These are phyloP conservation scores for Papilio gigon DNA, from an alignment of 2,888 invertebrate species.

Conservation along the genomic window DNA sequence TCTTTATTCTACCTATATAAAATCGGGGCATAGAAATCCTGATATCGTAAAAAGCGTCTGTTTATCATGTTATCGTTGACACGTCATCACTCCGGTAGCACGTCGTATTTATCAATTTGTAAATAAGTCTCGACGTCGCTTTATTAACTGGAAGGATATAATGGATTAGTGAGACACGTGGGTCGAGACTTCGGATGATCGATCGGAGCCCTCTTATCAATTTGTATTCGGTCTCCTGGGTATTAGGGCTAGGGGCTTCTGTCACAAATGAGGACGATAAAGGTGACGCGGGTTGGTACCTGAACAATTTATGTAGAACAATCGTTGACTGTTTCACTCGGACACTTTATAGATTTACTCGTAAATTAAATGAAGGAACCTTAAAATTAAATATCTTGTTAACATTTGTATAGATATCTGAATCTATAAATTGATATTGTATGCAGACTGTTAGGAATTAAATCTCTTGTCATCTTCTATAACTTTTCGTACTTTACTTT, in stretches of 20 bases:
- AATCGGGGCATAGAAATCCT: conserved; percentile 24
- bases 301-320: conserved; percentile 16
- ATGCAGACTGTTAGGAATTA: no score
- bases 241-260: conserved; percentile 45
- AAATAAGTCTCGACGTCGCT: conserved; percentile 67
- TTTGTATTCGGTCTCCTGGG: conserved; percentile 50
- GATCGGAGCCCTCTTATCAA: conserved; percentile 58
- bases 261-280: conserved; percentile 43
- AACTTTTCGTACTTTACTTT: neutral
- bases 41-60: conserved; percentile 41
- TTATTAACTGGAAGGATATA: conserved; percentile 71
- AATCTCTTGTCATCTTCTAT: neutral
- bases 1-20: conserved; percentile 10
- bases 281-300: conserved; percentile 24
- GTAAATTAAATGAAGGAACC: neutral
- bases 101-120: conserved; percentile 68
- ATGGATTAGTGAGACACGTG: conserved; percentile 65
- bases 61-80: conserved; percentile 48
- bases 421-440: no score
- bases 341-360: neutral
- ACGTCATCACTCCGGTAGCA: conserved; percentile 58
- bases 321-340: neutral
- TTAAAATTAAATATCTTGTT: neutral
- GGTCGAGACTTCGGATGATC: conserved; percentile 58
- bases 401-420: no score